Conservation (phyloP, 2,888 invertebrate species). For the Trissolcus japonicus region DNA sequence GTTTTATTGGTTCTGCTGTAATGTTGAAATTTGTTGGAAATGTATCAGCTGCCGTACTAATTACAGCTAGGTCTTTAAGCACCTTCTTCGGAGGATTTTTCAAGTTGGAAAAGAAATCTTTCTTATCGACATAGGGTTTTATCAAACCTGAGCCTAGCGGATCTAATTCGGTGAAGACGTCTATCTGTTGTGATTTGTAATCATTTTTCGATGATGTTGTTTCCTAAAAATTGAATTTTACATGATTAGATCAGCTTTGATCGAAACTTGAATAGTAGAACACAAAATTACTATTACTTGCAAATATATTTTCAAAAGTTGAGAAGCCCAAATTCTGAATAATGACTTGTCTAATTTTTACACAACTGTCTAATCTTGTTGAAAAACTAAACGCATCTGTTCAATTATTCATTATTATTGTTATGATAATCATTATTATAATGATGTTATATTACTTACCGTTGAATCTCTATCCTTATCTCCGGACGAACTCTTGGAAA, state of each 20-base stretch:
- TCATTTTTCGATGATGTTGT: conserved; percentile 62
- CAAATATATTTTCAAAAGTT: conserved; percentile 2
- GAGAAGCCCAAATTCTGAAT: too few relatives aligned
- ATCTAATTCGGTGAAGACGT: conserved; percentile 95
- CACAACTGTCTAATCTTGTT: too few relatives aligned
- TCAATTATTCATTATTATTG: not conserved
- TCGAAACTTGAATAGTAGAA: too few relatives aligned
- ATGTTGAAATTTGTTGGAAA: conserved; percentile 71
- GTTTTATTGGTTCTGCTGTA: conserved; percentile 63
- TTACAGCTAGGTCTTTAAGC: conserved; percentile 87
- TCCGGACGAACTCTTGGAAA: conserved; percentile 63
- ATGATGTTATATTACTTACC: conserved; percentile 60
- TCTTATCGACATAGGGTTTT: conserved; percentile 95
- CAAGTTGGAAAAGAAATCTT: conserved; percentile 96
- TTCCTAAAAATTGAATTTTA: conserved; percentile 35
- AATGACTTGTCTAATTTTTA: too few relatives aligned
- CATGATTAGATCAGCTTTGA: not conserved
- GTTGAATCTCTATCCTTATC: conserved; percentile 68
- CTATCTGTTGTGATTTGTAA: conserved; percentile 77
- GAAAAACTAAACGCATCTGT: too few relatives aligned
- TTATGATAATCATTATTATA: not conserved
- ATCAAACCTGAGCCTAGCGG: conserved; percentile 93
- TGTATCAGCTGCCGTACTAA: conserved; percentile 68
- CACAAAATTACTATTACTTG: conserved; percentile 5
- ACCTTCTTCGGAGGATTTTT: conserved; percentile 96